Base-by-base conservation (phyloP, 1,140 invertebrate species). In the Potamilus streckersoni region DNA sequence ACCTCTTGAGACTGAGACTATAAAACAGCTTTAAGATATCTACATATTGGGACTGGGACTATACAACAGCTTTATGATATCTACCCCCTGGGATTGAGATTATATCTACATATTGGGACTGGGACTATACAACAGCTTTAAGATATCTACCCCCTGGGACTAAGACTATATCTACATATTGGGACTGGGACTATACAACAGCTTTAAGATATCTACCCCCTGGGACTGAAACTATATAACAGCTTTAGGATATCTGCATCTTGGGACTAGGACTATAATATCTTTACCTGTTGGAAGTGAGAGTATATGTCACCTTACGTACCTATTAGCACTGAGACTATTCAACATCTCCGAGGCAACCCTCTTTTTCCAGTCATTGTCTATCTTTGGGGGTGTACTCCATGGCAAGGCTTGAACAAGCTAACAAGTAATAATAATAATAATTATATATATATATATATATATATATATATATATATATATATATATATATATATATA, bases 321-420 rank as follows among this genome's bases (percentile, higher is more conserved):
- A 90, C 89, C 87, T 89, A 56, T 86, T 74, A 77, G 95, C 92
- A 82, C 92, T 94, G 12, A 97, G 90, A 69, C 94, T 95, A 84
- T 93, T 92, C 2, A 95, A 87, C 84, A 95, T 93, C 65, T 95
- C 93, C 27, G 92, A 87, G 2, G 94, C 94, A 0, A 95, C 93
- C 78, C 92, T 93, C 49, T 92, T 91, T 81, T 94, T 93, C 95
- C 96, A 97, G 60, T 92, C 90, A 17, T 90, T 89, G 87, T 95
- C 93, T 23, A 94, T 91, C 15, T 89, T 91, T 8, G 93, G 93
- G 2, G 92, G 92, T 20, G 92, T 91, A 63, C 92, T 90, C 93
- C 94, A 94, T 23, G 93, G 93, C 74, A 94, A 85, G 20, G 89
- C 86, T 78, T 90, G 89, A 49, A 92, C 85, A 15, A 91, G 74